Percentiles rank a stretch among this genome's conserved stretches.
Evolutionary conservation across 2,113 vertebrate species (phyloP).

Genomic region (Atlantisia rogersi): DNA sequence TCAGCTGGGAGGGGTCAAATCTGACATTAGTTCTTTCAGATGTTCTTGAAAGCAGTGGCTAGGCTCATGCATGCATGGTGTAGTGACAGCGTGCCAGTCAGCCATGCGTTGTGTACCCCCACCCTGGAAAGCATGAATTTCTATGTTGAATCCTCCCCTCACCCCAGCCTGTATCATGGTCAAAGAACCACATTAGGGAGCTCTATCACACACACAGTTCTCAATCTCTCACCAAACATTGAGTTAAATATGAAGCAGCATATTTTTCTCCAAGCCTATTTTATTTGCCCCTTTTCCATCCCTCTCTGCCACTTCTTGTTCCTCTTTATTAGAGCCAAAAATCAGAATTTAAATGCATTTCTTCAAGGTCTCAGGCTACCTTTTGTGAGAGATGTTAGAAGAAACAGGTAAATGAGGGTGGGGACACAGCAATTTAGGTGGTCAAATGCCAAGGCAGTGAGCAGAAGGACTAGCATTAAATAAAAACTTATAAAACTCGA

Average conservation of each 20-base stretch:
- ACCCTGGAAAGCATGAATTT: neutral
- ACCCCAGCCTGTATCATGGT: neutral
- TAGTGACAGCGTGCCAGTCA: neutral
- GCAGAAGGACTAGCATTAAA: neutral
- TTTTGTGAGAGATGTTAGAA: neutral
- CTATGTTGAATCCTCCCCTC: neutral
- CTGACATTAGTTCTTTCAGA: neutral
- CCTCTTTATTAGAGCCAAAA: neutral
- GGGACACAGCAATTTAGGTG: neutral
- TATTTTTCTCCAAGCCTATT: neutral
- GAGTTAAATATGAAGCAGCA: neutral
- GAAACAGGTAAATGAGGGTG: neutral
- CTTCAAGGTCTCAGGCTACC: neutral
- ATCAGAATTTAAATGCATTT: neutral
- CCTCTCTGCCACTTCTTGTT: neutral
- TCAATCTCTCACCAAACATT: neutral
- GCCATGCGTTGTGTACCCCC: too few relatives aligned
- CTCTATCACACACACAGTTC: neutral
- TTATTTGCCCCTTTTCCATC: neutral
- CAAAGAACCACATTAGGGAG: neutral
- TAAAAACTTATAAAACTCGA: neutral
- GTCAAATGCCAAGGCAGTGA: neutral
- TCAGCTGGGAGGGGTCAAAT: neutral
- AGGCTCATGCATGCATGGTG: accelerated
- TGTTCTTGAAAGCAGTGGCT: neutral